Base-by-base conservation (phyloP, 1,140 invertebrate genomes). In the Sitobion miscanthi region DNA sequence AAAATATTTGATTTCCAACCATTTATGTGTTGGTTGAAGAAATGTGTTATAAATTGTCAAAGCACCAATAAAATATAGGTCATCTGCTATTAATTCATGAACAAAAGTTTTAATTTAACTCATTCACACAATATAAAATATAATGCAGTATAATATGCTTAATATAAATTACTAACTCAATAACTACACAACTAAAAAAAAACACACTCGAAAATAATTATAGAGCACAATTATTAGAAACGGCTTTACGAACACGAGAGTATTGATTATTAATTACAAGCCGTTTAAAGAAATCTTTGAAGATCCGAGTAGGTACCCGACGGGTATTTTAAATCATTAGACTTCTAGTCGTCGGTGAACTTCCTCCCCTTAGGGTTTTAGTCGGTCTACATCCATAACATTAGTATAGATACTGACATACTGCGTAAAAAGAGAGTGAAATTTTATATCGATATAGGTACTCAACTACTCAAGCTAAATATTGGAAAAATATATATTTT, bases 351-450 rank as follows among this genome's bases (percentile, higher is more conserved):
- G 91, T 86, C 91, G 49, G 77, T 57, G 77, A 54, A 54, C 35
- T 86, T 85, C 49, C 49, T 85, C 25, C 82, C 77, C 47, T 45
- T 7, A 47, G 91, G 89, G 57, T 69, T 23, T 86, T 20, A 42
- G 8, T n/a, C 77, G 91, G 57, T 83, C 91, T 57, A 93, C 77
- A 86, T 93, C 82, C 91, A 86, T 86, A 93, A 93, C 47, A 86
- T 93, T 86, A 86, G 21, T 89, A 54, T 49, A 87, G 86, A 49
- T 87, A 87, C 86, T 35, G 17, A 8, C 30, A 52, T 17, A 30
- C 5, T 35, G n/a, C 20, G n/a, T 57, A 89, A 93, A 52, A 86
- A 93, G 77, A 93, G 49, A 93, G 91, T 85, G 82, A 83, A 93
- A 93, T 93, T 93, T 9, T 35, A 38, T 45, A 86, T 91, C 25